A percentile compares a stretch with the other conserved stretches of the same genome.
Evolutionary conservation across 2,797 vertebrate genomes (phyloP).

Genomic region (Sebastes iracundus): DNA sequence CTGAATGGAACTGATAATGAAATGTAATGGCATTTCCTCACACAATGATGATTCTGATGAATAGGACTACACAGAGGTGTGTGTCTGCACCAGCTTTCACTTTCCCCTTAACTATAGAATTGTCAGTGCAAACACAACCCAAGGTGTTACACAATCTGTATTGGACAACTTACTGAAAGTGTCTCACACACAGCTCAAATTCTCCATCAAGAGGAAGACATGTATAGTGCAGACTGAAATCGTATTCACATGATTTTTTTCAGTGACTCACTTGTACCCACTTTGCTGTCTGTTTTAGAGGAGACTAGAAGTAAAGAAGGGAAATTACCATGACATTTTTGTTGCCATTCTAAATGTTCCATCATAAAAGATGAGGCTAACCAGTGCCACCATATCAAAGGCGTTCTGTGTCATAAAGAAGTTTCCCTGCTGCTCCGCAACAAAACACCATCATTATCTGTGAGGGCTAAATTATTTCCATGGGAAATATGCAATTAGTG

Average conservation of each 20-base stretch:
- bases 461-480: slow-evolving; percentile 10
- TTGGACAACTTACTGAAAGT: neutral
- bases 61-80: neutral
- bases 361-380: slow-evolving; percentile 44
- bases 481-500: slow-evolving; percentile 16
- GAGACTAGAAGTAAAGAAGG: neutral
- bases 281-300: neutral
- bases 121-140: neutral
- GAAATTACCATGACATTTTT: slow-evolving; percentile 15
- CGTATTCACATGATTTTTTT: neutral
- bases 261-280: slow-evolving; percentile 10
- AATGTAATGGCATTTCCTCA: slow-evolving; percentile 55
- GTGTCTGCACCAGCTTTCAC: neutral
- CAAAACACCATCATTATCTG: slow-evolving; percentile 44
- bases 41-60: slow-evolving; percentile 45
- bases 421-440: slow-evolving; percentile 9
- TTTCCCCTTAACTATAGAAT: neutral
- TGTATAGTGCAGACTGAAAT: neutral
- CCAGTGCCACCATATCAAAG: slow-evolving; percentile 48
- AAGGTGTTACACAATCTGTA: neutral
- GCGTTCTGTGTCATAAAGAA: slow-evolving; percentile 34
- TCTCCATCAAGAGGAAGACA: neutral
- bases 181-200: neutral
- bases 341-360: slow-evolving; percentile 13
- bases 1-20: slow-evolving; percentile 52